Base-by-base conservation (phyloP, 2,888 invertebrate genomes). In the Notodonta ziczac region DNA sequence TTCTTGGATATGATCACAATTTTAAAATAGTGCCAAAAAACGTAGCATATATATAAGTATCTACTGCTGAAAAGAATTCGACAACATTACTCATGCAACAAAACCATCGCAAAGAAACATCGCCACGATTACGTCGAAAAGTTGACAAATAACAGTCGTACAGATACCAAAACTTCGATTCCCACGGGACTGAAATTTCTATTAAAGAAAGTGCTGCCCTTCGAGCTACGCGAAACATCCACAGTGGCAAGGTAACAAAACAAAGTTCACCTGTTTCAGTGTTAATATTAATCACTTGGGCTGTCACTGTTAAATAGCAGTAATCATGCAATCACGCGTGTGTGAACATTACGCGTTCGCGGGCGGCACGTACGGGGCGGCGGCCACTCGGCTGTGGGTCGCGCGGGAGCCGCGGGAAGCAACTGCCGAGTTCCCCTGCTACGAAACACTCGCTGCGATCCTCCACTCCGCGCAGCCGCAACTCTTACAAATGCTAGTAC, bases 391-490 rank as follows among this genome's bases (percentile, higher is more conserved):
- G 62, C 60, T 54, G 60, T 76, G 73, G 73, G 78, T 74, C 73
- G 65, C 73, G 76, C 71, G 77, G 78, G 78, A 77, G 80, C 81
- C 72, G 83, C 84, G 80, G 77, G 72, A 75, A 82, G 73, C 71
- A 81, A 89, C 91, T 91, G 88, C 76, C 82, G 80, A 78, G 77
- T 73, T 72, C 61, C 78, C 75, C 73, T 73, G 76, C 67, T 77
- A 80, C 32, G 67, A 48, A 57, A 63, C 83, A 84, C 83, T 80
- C 72, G 79, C 82, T 83, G 77, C 84, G 80, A 77, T 76, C 80
- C 73, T 66, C 62, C 59, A 75, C 69, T 77, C 81, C 90, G 91
- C 93, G 93, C 92, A 91, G 91, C 77, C 92, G 92, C 92, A 83
- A 79, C 72, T 72, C 72, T 66, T 73, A 66, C 74, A 68, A 60